Evolutionary conservation across 2,888 invertebrate species (phyloP).

Genomic region (Aquatica leii): DNA sequence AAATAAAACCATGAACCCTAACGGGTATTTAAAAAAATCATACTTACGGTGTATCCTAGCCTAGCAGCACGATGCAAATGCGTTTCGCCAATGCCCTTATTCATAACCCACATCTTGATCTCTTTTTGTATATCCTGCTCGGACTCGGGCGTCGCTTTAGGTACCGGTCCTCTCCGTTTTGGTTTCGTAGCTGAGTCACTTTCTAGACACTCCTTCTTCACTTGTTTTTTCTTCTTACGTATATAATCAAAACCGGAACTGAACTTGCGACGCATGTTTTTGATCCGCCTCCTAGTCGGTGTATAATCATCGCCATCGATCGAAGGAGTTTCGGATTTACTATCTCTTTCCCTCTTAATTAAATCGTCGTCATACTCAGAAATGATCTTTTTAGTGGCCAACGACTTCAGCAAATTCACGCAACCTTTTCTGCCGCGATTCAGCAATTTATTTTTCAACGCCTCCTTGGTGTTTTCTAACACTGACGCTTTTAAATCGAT

Average conservation of each 20-base stretch:
- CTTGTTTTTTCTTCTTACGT: slow-evolving; percentile 84
- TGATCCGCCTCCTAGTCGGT: slow-evolving; percentile 65
- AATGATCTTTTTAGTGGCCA: slow-evolving; percentile 44
- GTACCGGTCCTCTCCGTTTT: slow-evolving; percentile 60
- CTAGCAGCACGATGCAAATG: slow-evolving; percentile 91
- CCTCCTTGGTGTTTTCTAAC: slow-evolving; percentile 43
- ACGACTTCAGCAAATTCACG: slow-evolving; percentile 49
- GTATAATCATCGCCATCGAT: slow-evolving; percentile 53
- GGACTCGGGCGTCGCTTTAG: slow-evolving; percentile 69
- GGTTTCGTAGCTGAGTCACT: slow-evolving; percentile 57
- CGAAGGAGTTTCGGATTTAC: slow-evolving; percentile 55
- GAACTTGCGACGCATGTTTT: slow-evolving; percentile 77
- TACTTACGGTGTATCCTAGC: slow-evolving; percentile 83
- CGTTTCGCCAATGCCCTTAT: slow-evolving; percentile 94
- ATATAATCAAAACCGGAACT: slow-evolving; percentile 90
- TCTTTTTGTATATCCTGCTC: slow-evolving; percentile 83
- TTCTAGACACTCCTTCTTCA: slow-evolving; percentile 63
- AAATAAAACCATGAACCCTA: slow-evolving; percentile 34
- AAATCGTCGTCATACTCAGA: slow-evolving; percentile 45
- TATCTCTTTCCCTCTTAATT: slow-evolving; percentile 55
- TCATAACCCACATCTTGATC: slow-evolving; percentile 90
- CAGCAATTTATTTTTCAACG: slow-evolving; percentile 47
- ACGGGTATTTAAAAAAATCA: slow-evolving; percentile 12
- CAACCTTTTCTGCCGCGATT: slow-evolving; percentile 45
- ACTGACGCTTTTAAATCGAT: slow-evolving; percentile 23